Conservation (phyloP, 2,797 vertebrate genomes). For the Semotilus atromaculatus region DNA sequence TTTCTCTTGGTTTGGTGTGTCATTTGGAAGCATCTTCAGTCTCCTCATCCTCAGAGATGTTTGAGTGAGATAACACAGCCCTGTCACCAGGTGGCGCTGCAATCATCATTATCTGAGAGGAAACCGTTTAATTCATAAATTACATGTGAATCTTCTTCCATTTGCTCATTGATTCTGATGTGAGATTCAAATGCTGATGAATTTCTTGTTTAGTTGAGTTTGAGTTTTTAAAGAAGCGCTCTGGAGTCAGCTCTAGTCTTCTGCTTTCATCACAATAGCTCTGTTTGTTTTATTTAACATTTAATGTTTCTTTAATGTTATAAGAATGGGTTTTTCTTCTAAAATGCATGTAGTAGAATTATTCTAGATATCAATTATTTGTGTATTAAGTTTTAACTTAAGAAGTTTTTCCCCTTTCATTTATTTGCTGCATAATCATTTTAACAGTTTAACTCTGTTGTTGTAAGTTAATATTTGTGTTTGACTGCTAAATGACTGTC, state of each 20-base stretch:
- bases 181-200: background rate
- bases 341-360: background rate
- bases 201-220: too few relatives aligned
- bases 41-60: background rate
- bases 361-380: background rate
- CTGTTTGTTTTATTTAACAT: constrained; percentile 30
- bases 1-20: background rate
- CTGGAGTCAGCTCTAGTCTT: background rate
- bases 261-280: background rate
- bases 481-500: constrained; percentile 42
- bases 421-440: background rate
- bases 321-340: background rate
- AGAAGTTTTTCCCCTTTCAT: background rate
- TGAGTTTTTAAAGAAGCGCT: background rate
- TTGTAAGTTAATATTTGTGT: constrained; percentile 75
- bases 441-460: constrained; percentile 32
- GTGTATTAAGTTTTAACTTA: constrained; percentile 30
- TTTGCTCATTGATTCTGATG: background rate
- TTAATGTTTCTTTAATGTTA: constrained; percentile 30
- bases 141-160: background rate
- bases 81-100: background rate
- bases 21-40: background rate
- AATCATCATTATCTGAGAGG: too few relatives aligned
- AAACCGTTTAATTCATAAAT: background rate
- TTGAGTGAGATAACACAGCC: background rate